Conservation (phyloP, 2,113 vertebrate species). For the Alaudala cheleensis region DNA sequence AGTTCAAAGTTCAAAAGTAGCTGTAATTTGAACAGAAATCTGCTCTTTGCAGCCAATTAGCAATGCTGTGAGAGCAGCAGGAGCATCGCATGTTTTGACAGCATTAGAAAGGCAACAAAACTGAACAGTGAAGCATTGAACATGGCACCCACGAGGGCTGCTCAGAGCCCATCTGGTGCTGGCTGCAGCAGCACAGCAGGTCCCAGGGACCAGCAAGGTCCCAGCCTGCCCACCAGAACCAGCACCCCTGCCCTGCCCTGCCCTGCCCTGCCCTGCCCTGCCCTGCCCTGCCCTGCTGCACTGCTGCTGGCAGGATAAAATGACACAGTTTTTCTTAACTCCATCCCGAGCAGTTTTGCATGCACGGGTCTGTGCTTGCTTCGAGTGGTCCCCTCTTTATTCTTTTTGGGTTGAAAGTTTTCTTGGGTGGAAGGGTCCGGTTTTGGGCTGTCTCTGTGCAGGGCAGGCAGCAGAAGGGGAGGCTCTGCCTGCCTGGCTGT, state of each 20-base stretch:
- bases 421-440: neutral
- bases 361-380: neutral
- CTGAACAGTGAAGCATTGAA: neutral
- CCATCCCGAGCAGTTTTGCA: neutral
- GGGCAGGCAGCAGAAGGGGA: neutral
- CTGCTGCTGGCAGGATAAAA: neutral
- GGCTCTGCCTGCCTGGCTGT: neutral
- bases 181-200: neutral
- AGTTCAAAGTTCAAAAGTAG: neutral
- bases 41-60: conserved; percentile 40
- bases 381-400: fast-evolving
- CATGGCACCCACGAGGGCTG: neutral
- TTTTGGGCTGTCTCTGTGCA: neutral
- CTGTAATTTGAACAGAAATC: conserved; percentile 3
- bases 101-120: conserved; percentile 16
- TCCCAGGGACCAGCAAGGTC: neutral
- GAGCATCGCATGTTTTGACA: conserved; percentile 40
- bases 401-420: neutral
- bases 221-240: neutral
- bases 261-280: neutral
- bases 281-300: neutral
- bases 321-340: neutral
- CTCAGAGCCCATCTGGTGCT: neutral
- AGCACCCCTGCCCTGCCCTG: neutral
- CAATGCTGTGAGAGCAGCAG: conserved; percentile 15